Percentiles rank a stretch among this genome's conserved stretches.
These are phyloP conservation scores for Brotula barbata DNA, from an alignment of 2,797 vertebrate species.

Conservation along the genomic window DNA sequence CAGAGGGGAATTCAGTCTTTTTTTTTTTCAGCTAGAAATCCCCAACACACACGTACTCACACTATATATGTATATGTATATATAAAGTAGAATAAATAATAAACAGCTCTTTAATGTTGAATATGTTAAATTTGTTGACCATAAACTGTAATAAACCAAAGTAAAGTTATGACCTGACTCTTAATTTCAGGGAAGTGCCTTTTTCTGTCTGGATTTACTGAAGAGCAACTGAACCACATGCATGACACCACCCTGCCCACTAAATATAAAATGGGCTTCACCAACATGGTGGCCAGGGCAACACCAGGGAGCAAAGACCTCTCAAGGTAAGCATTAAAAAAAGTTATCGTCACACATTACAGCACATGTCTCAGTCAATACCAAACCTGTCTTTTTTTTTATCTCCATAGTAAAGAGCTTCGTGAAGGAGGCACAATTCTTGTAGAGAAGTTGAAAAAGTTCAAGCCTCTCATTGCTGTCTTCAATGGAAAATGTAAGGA, in stretches of 20 bases:
- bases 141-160: too few species aligned
- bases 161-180: too few species aligned
- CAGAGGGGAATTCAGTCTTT: too few species aligned
- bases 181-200: slow-evolving; percentile 91
- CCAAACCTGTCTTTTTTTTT: slow-evolving; percentile 22
- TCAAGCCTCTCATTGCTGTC: slow-evolving; percentile 94
- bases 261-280: slow-evolving; percentile 97
- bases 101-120: too few species aligned
- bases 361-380: too few species aligned
- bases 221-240: slow-evolving; percentile 92
- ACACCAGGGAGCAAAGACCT: slow-evolving; percentile 99
- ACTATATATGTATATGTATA: too few species aligned
- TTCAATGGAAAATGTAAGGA: slow-evolving; percentile 92
- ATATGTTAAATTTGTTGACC: too few species aligned
- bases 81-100: too few species aligned
- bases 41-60: too few species aligned
- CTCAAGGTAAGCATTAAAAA: slow-evolving; percentile 78
- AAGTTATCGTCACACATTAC: too few species aligned
- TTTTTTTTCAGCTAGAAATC: too few species aligned
- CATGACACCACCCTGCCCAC: slow-evolving; percentile 87
- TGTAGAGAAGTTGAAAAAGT: slow-evolving; percentile 95
- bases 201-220: slow-evolving; percentile 95
- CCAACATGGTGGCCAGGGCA: slow-evolving; percentile 96
- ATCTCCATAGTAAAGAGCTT: slow-evolving; percentile 89
- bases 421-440: slow-evolving; percentile 97